phyloP scores from a whole-genome alignment of 2,888 invertebrate genomes.

The Pyralis farinalis region DNA sequence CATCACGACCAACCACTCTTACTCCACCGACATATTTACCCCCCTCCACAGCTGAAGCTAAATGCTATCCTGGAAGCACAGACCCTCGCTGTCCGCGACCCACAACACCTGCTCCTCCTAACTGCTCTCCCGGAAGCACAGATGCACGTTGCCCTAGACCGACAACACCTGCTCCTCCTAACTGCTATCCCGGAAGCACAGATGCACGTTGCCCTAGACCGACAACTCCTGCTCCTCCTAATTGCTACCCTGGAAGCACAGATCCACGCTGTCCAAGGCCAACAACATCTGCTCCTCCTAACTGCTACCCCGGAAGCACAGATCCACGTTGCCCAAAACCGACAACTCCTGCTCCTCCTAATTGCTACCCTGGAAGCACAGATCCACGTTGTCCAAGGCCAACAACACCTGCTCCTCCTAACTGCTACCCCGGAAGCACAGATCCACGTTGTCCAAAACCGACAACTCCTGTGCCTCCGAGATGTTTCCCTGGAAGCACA shows the following conservation, averaged over 20 bases:
- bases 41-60: too few species aligned
- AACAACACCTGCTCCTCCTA: conserved; percentile 28
- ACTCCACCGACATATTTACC: conserved; percentile 24
- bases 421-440: conserved; percentile 23
- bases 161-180: conserved; percentile 21
- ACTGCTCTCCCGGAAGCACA: conserved; percentile 40
- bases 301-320: conserved; percentile 20
- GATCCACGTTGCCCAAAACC: conserved; percentile 38
- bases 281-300: conserved; percentile 21
- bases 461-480: conserved; percentile 16
- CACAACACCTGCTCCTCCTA: conserved; percentile 15
- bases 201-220: conserved; percentile 35
- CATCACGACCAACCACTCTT: conserved; percentile 27
- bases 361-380: conserved; percentile 41
- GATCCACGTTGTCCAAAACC: conserved; percentile 34
- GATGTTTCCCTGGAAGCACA: conserved; percentile 36
- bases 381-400: conserved; percentile 35
- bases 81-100: conserved; percentile 35
- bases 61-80: conserved; percentile 26
- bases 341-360: conserved; percentile 18
- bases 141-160: conserved; percentile 36
- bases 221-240: conserved; percentile 24
- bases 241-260: conserved; percentile 38
- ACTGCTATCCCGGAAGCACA: conserved; percentile 20
- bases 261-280: conserved; percentile 34